These are phyloP conservation scores for Tipula vernalis DNA, from an alignment of 2,888 invertebrate genomes.

Conservation along the genomic window DNA sequence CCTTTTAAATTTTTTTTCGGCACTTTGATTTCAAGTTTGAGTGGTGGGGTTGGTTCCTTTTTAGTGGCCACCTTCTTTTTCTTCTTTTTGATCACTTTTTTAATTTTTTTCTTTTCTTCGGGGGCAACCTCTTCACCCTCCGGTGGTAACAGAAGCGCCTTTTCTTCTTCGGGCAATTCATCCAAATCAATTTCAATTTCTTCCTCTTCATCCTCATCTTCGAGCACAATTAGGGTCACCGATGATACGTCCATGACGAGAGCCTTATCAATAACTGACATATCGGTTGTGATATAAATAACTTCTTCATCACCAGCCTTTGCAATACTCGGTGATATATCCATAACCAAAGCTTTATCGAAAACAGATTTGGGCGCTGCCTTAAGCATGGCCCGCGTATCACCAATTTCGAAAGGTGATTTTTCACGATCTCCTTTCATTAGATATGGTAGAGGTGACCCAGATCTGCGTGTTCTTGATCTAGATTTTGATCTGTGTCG, in stretches of 20 bases:
- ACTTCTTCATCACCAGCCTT: conserved; percentile 25
- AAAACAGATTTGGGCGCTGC: conserved; percentile 35
- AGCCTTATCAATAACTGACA: conserved; percentile 36
- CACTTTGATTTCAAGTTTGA: conserved; percentile 32
- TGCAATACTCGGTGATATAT: conserved; percentile 28
- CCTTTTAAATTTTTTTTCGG: conserved; percentile 28
- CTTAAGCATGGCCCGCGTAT: conserved; percentile 26
- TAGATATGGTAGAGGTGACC: conserved; percentile 34
- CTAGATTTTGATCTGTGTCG: conserved; percentile 10
- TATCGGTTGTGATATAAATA: conserved; percentile 36
- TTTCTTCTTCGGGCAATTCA: conserved; percentile 23
- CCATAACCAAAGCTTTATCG: conserved; percentile 34
- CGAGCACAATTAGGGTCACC: conserved; percentile 14
- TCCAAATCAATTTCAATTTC: conserved; percentile 20
- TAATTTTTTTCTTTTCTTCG: conserved; percentile 19
- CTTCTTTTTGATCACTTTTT: conserved; percentile 24
- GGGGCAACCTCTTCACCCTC: conserved; percentile 11
- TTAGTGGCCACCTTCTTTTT: conserved; percentile 32
- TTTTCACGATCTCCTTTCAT: conserved; percentile 35
- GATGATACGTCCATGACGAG: conserved; percentile 35
- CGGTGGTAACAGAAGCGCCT: neutral
- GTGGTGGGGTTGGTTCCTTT: conserved; percentile 31
- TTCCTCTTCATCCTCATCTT: conserved; percentile 16
- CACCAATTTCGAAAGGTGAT: conserved; percentile 35
- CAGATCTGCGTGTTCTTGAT: conserved; percentile 23